Conservation (phyloP, 2,888 invertebrate genomes). For the Gibbula magus region DNA sequence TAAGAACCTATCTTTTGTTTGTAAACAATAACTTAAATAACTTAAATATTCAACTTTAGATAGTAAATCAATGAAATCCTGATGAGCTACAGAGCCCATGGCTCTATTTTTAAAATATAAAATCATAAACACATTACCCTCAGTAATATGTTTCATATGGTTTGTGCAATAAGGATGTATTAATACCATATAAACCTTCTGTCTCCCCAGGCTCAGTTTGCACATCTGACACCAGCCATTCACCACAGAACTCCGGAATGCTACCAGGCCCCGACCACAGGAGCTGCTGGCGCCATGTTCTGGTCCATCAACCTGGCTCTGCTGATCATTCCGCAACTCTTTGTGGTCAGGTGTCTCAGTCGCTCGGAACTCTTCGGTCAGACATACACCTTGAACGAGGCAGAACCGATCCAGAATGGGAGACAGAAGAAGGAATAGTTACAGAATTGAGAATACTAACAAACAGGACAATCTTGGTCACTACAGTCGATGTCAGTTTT, state of each 20-base stretch:
- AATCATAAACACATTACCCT: too few relatives aligned
- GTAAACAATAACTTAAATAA: too few relatives aligned
- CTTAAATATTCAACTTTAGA: too few relatives aligned
- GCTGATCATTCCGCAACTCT: constrained; percentile 63
- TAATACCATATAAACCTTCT: constrained; percentile 2
- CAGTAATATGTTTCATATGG: too few relatives aligned
- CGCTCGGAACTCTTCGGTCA: constrained; percentile 36
- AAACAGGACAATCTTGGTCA: too few relatives aligned
- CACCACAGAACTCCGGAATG: constrained; percentile 56
- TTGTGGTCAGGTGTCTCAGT: constrained; percentile 55
- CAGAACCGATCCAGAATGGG: constrained; percentile 23
- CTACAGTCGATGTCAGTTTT: too few relatives aligned
- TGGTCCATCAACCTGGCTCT: constrained; percentile 61
- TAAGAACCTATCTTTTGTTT: too few relatives aligned
- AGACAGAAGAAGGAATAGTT: neutral
- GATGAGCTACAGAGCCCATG: too few relatives aligned
- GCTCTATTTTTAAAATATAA: too few relatives aligned
- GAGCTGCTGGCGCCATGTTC: constrained; percentile 47
- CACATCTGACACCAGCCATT: constrained; percentile 55
- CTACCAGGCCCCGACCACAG: constrained; percentile 45
- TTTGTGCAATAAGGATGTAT: too few relatives aligned
- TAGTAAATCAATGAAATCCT: too few relatives aligned
- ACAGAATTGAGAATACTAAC: neutral
- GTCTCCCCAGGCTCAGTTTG: constrained; percentile 61
- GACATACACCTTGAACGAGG: constrained; percentile 36